Evolutionary conservation across 2,888 invertebrate species (phyloP).

Genomic region (Acleris cristana): DNA sequence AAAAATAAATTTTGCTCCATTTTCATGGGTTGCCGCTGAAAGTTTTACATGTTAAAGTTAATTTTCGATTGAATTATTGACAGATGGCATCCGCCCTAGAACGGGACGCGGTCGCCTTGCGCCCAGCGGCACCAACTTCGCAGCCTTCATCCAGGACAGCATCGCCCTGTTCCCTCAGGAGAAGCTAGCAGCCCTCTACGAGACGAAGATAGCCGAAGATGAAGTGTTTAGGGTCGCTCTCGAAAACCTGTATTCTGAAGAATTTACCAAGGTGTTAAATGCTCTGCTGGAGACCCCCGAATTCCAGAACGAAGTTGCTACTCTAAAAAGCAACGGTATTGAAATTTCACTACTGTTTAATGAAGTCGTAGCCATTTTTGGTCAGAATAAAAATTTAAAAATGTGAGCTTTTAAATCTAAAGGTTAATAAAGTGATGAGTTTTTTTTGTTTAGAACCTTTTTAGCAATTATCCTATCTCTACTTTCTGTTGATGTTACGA

Average conservation of each 20-base stretch:
- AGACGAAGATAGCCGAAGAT: conserved; percentile 64
- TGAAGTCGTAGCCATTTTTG: conserved; percentile 62
- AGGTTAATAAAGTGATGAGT: not conserved
- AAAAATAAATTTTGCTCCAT: no score
- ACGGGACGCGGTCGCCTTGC: conserved; percentile 44
- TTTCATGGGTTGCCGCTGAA: no score
- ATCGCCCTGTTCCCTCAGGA: conserved; percentile 59
- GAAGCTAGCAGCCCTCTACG: conserved; percentile 60
- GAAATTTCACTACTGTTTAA: conserved; percentile 49
- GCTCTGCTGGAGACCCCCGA: conserved; percentile 60
- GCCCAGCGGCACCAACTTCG: conserved; percentile 55
- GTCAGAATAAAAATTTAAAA: conserved; percentile 49
- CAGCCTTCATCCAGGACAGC: conserved; percentile 56
- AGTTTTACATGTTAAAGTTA: not conserved
- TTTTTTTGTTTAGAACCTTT: no score
- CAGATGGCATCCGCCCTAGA: conserved; percentile 31
- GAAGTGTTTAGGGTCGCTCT: conserved; percentile 63
- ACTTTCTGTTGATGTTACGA: no score
- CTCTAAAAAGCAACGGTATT: conserved; percentile 60
- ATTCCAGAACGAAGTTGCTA: conserved; percentile 59
- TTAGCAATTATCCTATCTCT: no score
- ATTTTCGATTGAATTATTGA: conserved; percentile 22
- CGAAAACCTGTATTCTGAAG: conserved; percentile 61
- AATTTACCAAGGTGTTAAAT: conserved; percentile 55
- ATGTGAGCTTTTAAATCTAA: not conserved